Base-by-base conservation (phyloP, 2,888 invertebrate species). In the Ephialtes manifestator region DNA sequence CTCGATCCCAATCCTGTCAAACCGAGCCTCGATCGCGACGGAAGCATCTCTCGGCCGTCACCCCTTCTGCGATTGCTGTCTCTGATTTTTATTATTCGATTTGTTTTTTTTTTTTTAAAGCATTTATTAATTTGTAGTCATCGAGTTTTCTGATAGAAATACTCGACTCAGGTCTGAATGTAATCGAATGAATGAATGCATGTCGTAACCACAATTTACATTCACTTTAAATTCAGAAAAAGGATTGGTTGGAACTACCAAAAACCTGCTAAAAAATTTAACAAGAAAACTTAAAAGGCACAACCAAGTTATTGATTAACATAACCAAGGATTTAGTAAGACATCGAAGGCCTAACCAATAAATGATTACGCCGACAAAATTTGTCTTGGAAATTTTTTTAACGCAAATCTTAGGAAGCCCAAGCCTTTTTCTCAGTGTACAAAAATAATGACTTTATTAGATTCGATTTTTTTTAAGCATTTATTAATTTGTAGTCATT, bases 11-110 rank as follows among this genome's bases (percentile, higher is more conserved):
- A 88, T 68, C 94, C 93, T 48, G 96, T 96, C 10, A 97, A 95
- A 71, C 97, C 97, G 77, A 97, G 94, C 72, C 97, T 95, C 84
- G 97, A 97, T 79, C 97, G 95, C n/a, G 96, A 96, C 87, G 96
- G 96, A 87, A 96, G 95, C 95, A 97, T 97, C 91, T 97, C 97
- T 63, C 97, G 95, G 1, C 97, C 97, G 90, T 97, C 97, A 13
- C 97, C 97, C 94, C 96, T 92, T 95, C 96, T 92, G 92, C 95
- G 91, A 95, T 95, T 93, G 92, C 96, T 95, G 94, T 86, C 96
- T 94, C 91, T 96, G 94, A 87, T 95, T 95, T 90, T 65, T 82
- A 81, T 82, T 79, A 85, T 74, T 76, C 58, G 11, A 75, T 65
- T 77, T 71, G 46, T 55, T 71, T 63, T 68, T 68, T 39, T 4